A percentile compares a stretch with the other conserved stretches of the same genome.
Evolutionary conservation across 2,888 invertebrate species (phyloP).

Genomic region (Phania funesta): DNA sequence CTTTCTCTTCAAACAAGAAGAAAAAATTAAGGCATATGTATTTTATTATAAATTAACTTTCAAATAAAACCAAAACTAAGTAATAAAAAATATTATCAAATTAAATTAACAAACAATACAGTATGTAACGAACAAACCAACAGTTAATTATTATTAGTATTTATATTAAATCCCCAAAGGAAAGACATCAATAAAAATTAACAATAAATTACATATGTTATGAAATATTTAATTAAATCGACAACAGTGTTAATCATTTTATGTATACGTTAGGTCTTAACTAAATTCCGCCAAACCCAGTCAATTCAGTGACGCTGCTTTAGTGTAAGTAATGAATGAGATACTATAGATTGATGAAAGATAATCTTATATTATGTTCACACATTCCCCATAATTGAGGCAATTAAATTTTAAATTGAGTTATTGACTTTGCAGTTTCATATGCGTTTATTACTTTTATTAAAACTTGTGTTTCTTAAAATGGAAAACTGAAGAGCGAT

Average conservation of each 20-base stretch:
- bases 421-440: no score
- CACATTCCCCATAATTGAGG: no score
- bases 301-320: background rate
- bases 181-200: conserved; percentile 13
- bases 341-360: no score
- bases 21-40: conserved; percentile 18
- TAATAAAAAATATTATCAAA: conserved; percentile 5
- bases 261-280: background rate
- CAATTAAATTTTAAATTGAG: no score
- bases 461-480: no score
- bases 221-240: conserved; percentile 56
- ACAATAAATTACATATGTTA: conserved; percentile 47
- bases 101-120: conserved; percentile 8
- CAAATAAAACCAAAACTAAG: conserved; percentile 27
- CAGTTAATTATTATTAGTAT: conserved; percentile 52
- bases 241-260: conserved; percentile 41
- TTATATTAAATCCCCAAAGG: background rate
- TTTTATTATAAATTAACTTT: conserved; percentile 41
- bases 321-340: no score
- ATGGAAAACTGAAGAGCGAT: no score
- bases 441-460: no score
- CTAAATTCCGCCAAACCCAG: background rate
- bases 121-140: conserved; percentile 29
- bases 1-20: conserved; percentile 5
- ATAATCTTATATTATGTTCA: no score